Evolutionary conservation across 2,113 vertebrate genomes (phyloP).

Genomic region (Campylorhamphus procurvoides): DNA sequence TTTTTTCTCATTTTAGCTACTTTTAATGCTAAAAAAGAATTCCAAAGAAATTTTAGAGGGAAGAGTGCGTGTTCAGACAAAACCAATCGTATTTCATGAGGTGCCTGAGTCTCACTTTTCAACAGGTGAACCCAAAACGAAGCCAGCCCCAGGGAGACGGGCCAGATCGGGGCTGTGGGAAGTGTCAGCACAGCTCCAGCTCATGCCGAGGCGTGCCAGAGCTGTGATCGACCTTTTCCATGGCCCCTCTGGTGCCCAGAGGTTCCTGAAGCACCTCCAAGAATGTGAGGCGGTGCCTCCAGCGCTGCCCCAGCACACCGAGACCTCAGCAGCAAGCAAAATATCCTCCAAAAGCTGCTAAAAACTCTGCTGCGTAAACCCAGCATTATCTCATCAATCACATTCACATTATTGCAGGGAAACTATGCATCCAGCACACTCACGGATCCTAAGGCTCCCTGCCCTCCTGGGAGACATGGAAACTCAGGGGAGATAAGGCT

Average conservation of each 20-base stretch:
- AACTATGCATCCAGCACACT: background rate
- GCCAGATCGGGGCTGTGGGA: background rate
- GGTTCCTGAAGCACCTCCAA: background rate
- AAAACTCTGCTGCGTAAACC: background rate
- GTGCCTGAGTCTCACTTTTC: background rate
- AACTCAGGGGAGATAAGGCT: background rate
- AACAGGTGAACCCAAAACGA: background rate
- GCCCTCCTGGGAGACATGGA: background rate
- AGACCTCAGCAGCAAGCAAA: background rate
- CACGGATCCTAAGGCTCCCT: background rate
- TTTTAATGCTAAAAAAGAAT: background rate
- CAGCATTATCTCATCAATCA: fast-evolving
- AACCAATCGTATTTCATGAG: background rate
- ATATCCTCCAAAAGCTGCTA: background rate
- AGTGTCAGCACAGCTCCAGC: background rate
- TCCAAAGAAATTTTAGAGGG: background rate
- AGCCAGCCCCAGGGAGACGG: background rate
- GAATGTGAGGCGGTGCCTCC: background rate
- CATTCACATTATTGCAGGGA: fast-evolving
- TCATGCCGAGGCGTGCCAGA: background rate
- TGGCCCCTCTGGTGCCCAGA: background rate
- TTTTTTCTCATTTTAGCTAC: background rate
- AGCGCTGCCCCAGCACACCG: background rate
- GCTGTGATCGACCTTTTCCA: background rate
- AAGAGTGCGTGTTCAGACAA: background rate